phyloP scores from a whole-genome alignment of 2,888 invertebrate genomes.

The Torymus aiolomorphi region DNA sequence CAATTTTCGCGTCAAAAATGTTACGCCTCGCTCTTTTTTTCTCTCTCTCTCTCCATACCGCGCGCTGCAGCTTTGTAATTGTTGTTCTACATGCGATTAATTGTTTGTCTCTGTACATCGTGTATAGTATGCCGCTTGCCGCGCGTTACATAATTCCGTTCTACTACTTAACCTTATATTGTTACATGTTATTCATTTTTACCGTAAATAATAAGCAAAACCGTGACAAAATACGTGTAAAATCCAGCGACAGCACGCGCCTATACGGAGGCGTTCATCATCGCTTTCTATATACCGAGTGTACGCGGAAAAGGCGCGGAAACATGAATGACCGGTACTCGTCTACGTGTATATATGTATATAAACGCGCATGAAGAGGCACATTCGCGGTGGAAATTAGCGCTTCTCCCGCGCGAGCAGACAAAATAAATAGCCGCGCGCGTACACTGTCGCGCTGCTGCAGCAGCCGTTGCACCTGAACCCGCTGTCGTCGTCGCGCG shows the following conservation, averaged over 20 bases:
- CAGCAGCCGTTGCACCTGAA: background rate
- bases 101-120: background rate
- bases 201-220: too few species aligned
- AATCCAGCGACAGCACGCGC: too few species aligned
- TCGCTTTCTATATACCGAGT: background rate
- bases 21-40: background rate
- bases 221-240: too few species aligned
- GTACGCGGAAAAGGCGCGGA: background rate
- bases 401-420: background rate
- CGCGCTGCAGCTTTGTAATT: background rate
- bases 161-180: background rate
- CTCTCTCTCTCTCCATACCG: background rate
- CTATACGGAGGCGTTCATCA: background rate
- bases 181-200: too few species aligned
- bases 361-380: background rate
- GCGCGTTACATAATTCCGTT: constrained; percentile 5
- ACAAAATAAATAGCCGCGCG: too few species aligned
- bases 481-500: background rate
- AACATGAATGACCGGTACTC: too few species aligned
- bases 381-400: constrained; percentile 10
- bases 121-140: background rate
- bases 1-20: constrained; percentile 35
- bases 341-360: too few species aligned
- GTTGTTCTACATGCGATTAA: constrained; percentile 4
- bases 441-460: background rate